Evolutionary conservation across 2,113 vertebrate species (phyloP).

Genomic region (Lichenostomus cassidix): DNA sequence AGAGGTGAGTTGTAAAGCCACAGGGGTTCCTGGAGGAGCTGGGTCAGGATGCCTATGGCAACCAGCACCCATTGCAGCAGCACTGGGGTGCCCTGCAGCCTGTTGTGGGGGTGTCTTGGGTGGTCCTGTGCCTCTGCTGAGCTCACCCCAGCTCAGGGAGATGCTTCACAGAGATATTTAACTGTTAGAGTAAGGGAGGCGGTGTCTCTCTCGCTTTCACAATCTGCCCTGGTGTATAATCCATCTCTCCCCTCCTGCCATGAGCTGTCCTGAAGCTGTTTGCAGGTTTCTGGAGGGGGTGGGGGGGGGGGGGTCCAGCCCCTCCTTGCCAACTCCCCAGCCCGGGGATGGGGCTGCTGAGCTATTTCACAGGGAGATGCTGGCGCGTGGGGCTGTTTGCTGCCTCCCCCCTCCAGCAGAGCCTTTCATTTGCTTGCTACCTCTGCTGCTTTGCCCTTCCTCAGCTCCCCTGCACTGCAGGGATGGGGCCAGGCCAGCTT

Average conservation of each 20-base stretch:
- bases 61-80: background rate
- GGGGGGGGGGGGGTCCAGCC: background rate
- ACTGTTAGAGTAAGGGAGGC: background rate
- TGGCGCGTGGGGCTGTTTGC: slow-evolving; percentile 50
- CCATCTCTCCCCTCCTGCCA: background rate
- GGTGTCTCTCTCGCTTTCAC: background rate
- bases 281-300: background rate
- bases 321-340: background rate
- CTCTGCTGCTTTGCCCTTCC: background rate
- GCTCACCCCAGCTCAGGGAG: background rate
- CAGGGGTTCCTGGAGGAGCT: background rate
- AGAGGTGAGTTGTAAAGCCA: accelerated
- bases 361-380: slow-evolving; percentile 48
- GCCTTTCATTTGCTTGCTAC: background rate
- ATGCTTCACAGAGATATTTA: background rate
- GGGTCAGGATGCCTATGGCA: accelerated
- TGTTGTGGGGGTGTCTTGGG: background rate
- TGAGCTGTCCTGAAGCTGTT: background rate
- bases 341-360: background rate
- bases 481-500: background rate
- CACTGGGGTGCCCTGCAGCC: background rate
- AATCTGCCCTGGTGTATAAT: background rate
- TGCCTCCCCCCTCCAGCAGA: background rate
- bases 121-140: background rate
- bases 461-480: background rate